Conservation (phyloP, 23 tunicate species). For the Botrylloides violaceus region DNA sequence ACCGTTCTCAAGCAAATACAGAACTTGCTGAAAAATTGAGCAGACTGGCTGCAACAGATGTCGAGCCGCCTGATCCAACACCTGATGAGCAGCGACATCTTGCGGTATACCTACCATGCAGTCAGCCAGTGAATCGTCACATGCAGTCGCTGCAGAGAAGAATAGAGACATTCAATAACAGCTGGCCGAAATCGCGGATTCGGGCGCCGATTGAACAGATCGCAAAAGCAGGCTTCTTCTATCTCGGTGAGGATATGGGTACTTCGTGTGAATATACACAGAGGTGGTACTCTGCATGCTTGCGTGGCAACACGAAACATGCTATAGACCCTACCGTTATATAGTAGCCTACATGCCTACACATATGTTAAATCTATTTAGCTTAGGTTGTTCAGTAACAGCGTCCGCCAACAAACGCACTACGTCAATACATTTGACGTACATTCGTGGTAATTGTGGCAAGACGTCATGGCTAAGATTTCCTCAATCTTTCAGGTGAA, state of each 20-base stretch:
- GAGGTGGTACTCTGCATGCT: neutral
- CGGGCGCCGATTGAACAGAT: neutral
- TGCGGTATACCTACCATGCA: neutral
- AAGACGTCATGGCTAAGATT: too few relatives aligned
- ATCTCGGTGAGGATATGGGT: neutral
- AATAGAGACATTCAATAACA: neutral
- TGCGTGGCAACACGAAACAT: too few relatives aligned
- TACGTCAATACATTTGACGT: too few relatives aligned
- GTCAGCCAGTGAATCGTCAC: neutral
- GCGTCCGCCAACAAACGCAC: too few relatives aligned
- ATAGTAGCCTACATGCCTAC: too few relatives aligned
- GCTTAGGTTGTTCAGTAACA: too few relatives aligned
- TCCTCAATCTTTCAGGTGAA: neutral
- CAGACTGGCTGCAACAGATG: neutral
- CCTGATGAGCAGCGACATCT: neutral
- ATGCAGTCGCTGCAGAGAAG: neutral
- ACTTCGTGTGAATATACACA: neutral
- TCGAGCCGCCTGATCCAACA: neutral
- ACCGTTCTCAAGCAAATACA: neutral
- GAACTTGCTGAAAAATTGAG: neutral
- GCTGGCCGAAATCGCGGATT: neutral
- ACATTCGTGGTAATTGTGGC: too few relatives aligned
- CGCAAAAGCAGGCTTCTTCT: neutral
- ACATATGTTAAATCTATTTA: too few relatives aligned
- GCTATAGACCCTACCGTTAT: too few relatives aligned